Conservation (phyloP, 2,888 invertebrate genomes). For the Quadriops clusia region DNA sequence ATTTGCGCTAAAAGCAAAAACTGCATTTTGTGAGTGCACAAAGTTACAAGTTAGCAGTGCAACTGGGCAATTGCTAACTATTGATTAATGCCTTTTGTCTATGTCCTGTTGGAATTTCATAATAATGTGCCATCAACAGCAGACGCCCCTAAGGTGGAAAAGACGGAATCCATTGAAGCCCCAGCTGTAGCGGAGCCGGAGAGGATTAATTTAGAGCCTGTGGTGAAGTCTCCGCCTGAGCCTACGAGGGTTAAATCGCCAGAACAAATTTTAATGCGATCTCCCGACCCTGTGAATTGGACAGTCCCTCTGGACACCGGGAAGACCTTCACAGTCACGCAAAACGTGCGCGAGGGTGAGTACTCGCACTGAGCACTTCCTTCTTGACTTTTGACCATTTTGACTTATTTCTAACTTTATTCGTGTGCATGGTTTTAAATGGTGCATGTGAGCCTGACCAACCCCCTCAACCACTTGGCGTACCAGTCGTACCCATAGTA, state of each 20-base stretch:
- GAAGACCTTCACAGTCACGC: slow-evolving; percentile 86
- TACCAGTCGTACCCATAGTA: no score
- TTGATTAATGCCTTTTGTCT: no score
- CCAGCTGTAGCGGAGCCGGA: slow-evolving; percentile 35
- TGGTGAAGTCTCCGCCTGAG: slow-evolving; percentile 86
- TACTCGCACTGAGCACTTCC: neutral
- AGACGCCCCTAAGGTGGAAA: slow-evolving; percentile 16
- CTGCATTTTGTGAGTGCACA: no score
- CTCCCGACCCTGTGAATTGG: slow-evolving; percentile 92
- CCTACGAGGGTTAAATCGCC: slow-evolving; percentile 88
- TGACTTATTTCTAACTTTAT: no score
- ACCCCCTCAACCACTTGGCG: no score
- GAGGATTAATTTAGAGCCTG: slow-evolving; percentile 47
- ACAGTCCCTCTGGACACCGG: slow-evolving; percentile 88
- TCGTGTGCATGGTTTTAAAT: no score
- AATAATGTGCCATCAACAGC: slow-evolving; percentile 3
- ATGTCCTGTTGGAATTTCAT: no score
- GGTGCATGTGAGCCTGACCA: no score
- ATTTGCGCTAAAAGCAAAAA: neutral
- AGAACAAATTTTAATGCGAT: slow-evolving; percentile 83
- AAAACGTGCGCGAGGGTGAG: slow-evolving; percentile 72
- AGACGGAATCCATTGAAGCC: slow-evolving; percentile 29
- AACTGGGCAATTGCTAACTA: no score
- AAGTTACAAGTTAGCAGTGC: no score
- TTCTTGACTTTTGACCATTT: slow-evolving; percentile 22